Evolutionary conservation across 2,888 invertebrate genomes (phyloP).

Genomic region (Tinea semifulvella): DNA sequence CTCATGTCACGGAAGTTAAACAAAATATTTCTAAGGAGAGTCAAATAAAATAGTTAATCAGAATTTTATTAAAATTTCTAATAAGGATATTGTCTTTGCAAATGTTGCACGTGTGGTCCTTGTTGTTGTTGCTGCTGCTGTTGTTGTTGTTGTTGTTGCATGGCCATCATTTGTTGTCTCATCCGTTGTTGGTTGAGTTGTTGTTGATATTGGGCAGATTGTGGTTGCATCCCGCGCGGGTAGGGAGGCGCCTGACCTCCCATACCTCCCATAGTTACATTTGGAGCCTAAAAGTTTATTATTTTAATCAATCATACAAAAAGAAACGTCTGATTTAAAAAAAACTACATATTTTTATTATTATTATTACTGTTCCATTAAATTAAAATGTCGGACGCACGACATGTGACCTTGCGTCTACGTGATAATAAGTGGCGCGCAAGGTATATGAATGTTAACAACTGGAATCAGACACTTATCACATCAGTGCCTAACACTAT

Average conservation of each 20-base stretch:
- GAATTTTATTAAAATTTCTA: conserved; percentile 21
- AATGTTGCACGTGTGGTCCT: conserved; percentile 61
- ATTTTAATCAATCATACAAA: no score
- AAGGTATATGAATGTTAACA: no score
- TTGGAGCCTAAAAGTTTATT: conserved; percentile 71
- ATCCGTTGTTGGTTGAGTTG: conserved; percentile 65
- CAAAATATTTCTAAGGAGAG: no score
- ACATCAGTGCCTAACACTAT: no score
- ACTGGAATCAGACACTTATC: no score
- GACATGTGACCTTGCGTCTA: no score
- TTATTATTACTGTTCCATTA: no score
- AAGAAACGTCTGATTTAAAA: no score
- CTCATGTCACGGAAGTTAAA: no score
- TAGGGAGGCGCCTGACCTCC: conserved; percentile 84
- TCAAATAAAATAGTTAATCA: no score
- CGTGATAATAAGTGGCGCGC: no score
- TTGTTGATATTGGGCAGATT: conserved; percentile 70
- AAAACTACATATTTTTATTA: not conserved
- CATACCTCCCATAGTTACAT: conserved; percentile 86
- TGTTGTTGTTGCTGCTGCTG: conserved; percentile 71
- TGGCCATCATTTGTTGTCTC: conserved; percentile 74
- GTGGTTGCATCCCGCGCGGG: conserved; percentile 67
- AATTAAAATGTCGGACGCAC: no score
- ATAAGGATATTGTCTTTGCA: conserved; percentile 58
- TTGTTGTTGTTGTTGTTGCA: conserved; percentile 75